These are phyloP conservation scores for Hypolimnas misippus DNA, from an alignment of 2,888 invertebrate genomes.

Conservation along the genomic window DNA sequence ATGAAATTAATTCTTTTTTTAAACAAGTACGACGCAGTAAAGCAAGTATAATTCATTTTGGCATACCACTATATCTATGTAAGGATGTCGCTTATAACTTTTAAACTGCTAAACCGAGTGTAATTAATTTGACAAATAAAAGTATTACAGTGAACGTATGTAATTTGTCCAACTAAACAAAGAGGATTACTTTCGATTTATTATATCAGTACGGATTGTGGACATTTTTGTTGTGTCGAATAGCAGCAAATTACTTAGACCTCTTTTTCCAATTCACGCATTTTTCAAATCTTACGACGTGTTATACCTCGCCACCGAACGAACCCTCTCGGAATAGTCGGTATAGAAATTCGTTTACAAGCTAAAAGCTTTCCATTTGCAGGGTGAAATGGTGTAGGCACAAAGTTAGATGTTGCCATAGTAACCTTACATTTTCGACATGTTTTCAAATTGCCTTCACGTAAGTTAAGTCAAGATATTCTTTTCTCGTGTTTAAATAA, in stretches of 20 bases:
- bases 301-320: slow-evolving; percentile 34
- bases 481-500: not conserved
- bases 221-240: not conserved
- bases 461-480: not conserved
- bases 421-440: slow-evolving; percentile 23
- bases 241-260: not conserved
- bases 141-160: no score
- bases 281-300: slow-evolving; percentile 34
- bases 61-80: no score
- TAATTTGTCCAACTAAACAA: no score
- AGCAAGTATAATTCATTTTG: no score
- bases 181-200: no score
- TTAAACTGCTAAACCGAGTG: no score
- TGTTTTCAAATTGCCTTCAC: slow-evolving; percentile 15
- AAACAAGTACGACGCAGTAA: no score
- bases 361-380: slow-evolving; percentile 77
- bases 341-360: slow-evolving; percentile 70
- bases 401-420: slow-evolving; percentile 35
- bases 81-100: no score
- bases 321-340: slow-evolving; percentile 47
- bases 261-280: slow-evolving; percentile 9
- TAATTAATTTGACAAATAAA: no score
- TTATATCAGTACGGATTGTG: no score
- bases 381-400: slow-evolving; percentile 52
- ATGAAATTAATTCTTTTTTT: no score